Base-by-base conservation (phyloP, 2,888 invertebrate species). In the Ornithoptera alexandrae region DNA sequence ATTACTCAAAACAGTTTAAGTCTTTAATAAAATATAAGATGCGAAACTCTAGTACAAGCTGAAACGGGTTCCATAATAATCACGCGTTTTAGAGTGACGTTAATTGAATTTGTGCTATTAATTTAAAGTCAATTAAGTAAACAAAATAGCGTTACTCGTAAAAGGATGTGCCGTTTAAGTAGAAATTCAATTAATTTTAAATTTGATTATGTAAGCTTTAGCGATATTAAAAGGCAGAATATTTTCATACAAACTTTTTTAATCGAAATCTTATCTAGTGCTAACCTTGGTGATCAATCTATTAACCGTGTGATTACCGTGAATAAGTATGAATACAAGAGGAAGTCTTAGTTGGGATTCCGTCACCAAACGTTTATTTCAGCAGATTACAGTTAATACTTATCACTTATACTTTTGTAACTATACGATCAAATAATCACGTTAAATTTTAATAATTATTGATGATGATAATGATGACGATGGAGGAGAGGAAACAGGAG, bases 71-170 rank as follows among this genome's bases (percentile, higher is more conserved):
- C 50, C 6, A 50, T 50, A 50, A 50, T 50, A 17, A 50, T 18
- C 18, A 53, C 18, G 5, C 53, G 53, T 53, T 53, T 53, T 18
- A 53, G 53, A 53, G 20, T 58, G 57, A 58, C 20, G 20, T 20
- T 58, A 58, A 58, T 58, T 22, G 22, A 58, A 58, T 12, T 58
- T 15, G 12, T 58, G 57, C 15, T 22, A 15, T 22, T 58, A 58
- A 58, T 58, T 58, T 58, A 58, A 22, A 58, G 22, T 58, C 57
- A 58, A 58, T 61, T 61, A 61, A 61, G 24, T 30, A 59, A 59
- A 53, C 53, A 12, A 18, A 50, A 50, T 50, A 17, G 5, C 50
- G 50, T 18, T 53, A n/a, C 18, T 18, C 53, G 53, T 53, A 53
- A 53, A 53, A 53, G 53, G 53, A 4, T 53, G 53, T 53, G 53